Base-by-base conservation (phyloP, 2,113 vertebrate genomes). In the Carassius gibelio region DNA sequence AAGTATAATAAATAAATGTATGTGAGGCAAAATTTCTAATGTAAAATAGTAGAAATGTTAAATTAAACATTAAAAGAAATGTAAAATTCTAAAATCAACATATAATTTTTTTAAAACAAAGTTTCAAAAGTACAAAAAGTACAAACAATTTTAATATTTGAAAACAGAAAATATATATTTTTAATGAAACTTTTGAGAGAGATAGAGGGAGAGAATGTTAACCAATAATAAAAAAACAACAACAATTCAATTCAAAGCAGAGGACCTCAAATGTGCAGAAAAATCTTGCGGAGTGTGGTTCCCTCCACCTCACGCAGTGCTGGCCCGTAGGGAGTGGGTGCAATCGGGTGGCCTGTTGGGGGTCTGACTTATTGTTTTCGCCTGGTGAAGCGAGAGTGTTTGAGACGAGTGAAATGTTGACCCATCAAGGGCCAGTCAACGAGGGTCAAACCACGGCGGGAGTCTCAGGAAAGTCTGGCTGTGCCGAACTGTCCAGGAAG, bases 321-420 rank as follows among this genome's bases (percentile, higher is more conserved):
- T 71, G 34, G 30, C 74, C 14, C 57, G 52, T n/a, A 64, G 79
- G 64, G 78, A 82, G 42, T 19, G 23, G 64, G 45, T 21, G 57
- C 21, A 74, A 50, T 77, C 4, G 26, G n/a, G 45, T 7, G 13
- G 6, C 74, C 52, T 59, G 9, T 85, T 55, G 69, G 71, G 74
- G 71, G 26, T 55, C 17, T 48, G 45, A 76, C 50, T 61, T 84
- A 81, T 87, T 89, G 81, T 89, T 77, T 48, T 21, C 26, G 71
- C 23, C 61, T 86, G 85, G 84, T 87, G 88, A 89, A 87, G 88
- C 84, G 74, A 87, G 61, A 17, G 71, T 34, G 71, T 80, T 68
- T 30, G 14, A 82, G 74, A 83, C 23, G 42, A 87, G 85, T 75
- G 84, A 75, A 86, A 79, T 5, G 45, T 17, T 75, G 75, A 87